Conservation (phyloP, 2,797 vertebrate genomes). For the Coendou prehensilis region DNA sequence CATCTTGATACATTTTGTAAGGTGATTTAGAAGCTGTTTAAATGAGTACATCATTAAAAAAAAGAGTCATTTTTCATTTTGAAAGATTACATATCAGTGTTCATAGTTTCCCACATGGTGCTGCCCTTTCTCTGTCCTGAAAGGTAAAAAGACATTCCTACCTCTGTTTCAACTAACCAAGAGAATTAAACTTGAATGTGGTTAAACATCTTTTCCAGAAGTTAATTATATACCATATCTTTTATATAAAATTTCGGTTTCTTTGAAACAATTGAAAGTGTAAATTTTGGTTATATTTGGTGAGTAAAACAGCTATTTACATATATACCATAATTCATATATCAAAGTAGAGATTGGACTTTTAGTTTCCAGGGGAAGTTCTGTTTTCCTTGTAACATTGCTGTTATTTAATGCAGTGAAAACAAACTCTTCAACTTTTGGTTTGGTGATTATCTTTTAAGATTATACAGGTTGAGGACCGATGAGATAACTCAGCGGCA, state of each 20-base stretch:
- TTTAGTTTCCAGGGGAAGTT: background rate
- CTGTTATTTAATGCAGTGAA: background rate
- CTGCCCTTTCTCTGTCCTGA: background rate
- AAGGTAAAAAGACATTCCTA: background rate
- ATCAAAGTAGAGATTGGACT: background rate
- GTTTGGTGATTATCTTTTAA: slow-evolving; percentile 24
- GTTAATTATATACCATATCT: background rate
- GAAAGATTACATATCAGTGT: slow-evolving; percentile 32
- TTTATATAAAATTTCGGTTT: slow-evolving; percentile 13
- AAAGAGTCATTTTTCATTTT: slow-evolving; percentile 20
- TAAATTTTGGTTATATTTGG: slow-evolving; percentile 41
- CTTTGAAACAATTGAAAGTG: background rate
- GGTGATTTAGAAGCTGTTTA: slow-evolving; percentile 18
- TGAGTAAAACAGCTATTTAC: background rate
- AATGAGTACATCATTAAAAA: slow-evolving; percentile 21
- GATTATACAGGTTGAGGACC: background rate
- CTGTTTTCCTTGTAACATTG: background rate
- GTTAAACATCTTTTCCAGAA: slow-evolving; percentile 59
- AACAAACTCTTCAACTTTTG: background rate
- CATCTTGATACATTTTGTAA: slow-evolving; percentile 38
- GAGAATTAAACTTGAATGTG: slow-evolving; percentile 48
- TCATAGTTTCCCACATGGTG: slow-evolving; percentile 6
- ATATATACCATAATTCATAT: background rate
- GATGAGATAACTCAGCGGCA: too few species aligned
- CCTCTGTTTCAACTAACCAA: slow-evolving; percentile 16